Conservation (phyloP, 2,113 vertebrate genomes). For the Mixornis gularis region DNA sequence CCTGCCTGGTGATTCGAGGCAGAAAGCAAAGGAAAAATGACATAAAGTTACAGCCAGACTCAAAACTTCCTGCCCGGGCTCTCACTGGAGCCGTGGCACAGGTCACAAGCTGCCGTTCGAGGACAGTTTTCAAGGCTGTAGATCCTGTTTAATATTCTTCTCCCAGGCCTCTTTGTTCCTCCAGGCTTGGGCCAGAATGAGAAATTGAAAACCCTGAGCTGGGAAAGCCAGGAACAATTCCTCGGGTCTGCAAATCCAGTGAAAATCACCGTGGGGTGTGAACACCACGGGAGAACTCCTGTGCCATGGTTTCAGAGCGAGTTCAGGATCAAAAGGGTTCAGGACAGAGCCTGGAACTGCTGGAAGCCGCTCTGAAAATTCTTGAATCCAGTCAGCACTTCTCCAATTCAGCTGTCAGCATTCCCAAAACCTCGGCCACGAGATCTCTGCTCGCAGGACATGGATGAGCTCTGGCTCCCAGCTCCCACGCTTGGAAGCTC, state of each 20-base stretch:
- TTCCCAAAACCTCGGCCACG: not conserved
- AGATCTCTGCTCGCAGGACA: not conserved
- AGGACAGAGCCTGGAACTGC: not conserved
- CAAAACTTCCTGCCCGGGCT: not conserved
- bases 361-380: not conserved
- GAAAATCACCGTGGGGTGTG: not conserved
- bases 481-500: not conserved
- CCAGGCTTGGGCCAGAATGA: not conserved
- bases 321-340: not conserved
- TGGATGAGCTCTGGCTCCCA: accelerated
- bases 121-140: not conserved
- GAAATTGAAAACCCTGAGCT: not conserved
- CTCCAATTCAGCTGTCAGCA: not conserved
- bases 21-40: not conserved
- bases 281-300: not conserved
- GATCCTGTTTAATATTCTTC: conserved; percentile 22
- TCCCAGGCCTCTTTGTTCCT: not conserved
- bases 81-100: not conserved
- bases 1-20: not conserved
- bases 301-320: not conserved
- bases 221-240: not conserved
- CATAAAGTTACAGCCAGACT: not conserved
- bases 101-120: not conserved
- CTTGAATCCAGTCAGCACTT: not conserved
- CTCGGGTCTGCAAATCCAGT: not conserved